Evolutionary conservation across 2,113 vertebrate species (phyloP), one percentile per base, ranked within the genome.

Genomic region (Rhabdomys dilectus): DNA sequence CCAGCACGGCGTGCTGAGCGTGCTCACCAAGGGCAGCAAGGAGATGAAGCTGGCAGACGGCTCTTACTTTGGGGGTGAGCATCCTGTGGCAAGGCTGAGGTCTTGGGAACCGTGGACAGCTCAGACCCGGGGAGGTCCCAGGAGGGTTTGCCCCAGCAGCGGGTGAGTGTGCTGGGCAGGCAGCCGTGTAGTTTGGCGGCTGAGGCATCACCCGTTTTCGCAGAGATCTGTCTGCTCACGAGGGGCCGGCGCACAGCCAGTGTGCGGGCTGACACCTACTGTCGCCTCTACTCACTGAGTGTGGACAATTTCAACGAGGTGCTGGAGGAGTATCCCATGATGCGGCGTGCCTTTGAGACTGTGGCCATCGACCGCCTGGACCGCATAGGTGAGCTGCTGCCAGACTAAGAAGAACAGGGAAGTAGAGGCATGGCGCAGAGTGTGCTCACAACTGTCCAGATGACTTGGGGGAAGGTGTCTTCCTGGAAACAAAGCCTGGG

Each of bases 281-380:
- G 99, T 95, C 99, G 99, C 70, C 99, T 99, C 39, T 99, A 99
- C 98, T 99, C 99, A 0, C 99, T 99, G 72, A 99, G 99, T 0
- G 99, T 99, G 98, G 99, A 99, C 98, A 99, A 99, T 98, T 99
- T 99, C 98, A 99, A 99, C 2, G 99, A 99, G 98, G 99, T 99
- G 89, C 98, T 99, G 97, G 99, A 99, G 98, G 99, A 99, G 98
- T 99, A 99, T 89, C 99, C 99, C 96, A 99, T 99, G 99, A 99
- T 99, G 99, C 98, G 99, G 92, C 98, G 99, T 7, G 99, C 99
- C 94, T 99, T 99, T 0, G 99, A 99, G 98, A 99, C 99, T 0
- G 99, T 99, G 1, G 99, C 99, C 98, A 99, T 99, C 1, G 99
- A 99, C 98, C 99, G 99, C 88, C 98, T 99, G 3, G 99, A 99